Base-by-base conservation (phyloP, 2,888 invertebrate genomes). In the Drosophila pegasa region DNA sequence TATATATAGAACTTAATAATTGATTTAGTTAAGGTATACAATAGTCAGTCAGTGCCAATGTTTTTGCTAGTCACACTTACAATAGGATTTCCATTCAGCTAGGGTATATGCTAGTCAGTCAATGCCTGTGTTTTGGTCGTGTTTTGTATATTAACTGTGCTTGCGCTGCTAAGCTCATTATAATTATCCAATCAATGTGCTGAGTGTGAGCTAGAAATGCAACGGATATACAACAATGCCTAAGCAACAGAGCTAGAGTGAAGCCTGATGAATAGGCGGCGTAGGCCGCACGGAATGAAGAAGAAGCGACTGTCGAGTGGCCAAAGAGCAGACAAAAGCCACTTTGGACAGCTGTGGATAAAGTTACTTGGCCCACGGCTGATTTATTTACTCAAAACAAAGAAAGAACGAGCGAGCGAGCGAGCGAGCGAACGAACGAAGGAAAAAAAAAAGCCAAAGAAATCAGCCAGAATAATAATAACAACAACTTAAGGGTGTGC, bases 381-480 rank as follows among this genome's bases (percentile, higher is more conserved):
- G 84, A 82, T 82, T 82, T 82, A 82, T 82, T 82, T 84, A 84
- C 84, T 82, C 65, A 79, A 79, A 82, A 78, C 78, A 81, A 57
- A 57, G 55, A 35, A 41, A 54, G 64, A 68, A 55, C 18, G 31
- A n/a, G n/a, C n/a, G n/a, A n/a, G n/a, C 18, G 20, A 20, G n/a
- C 16, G 10, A 8, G 20, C 5, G 10, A 33, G 20, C 2, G 16
- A 8, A 77, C 71, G 69, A 40, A 56, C 8, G 35, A 6, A 14
- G 20, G 59, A 40, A 41, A 41, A 47, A 63, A 37, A 57, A 40
- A 62, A 54, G 25, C 25, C 52, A 62, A 61, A 61, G 57, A 71
- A 71, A 71, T 70, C 71, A 66, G 51, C 52, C 56, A 61, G 65
- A 71, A 66, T 64, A 67, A 67, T 56, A 64, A 67, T 27, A 57